A percentile compares a stretch with the other conserved stretches of the same genome.
phyloP scores from a whole-genome alignment of 2,113 vertebrate species.

The Hyperopisus bebe region DNA sequence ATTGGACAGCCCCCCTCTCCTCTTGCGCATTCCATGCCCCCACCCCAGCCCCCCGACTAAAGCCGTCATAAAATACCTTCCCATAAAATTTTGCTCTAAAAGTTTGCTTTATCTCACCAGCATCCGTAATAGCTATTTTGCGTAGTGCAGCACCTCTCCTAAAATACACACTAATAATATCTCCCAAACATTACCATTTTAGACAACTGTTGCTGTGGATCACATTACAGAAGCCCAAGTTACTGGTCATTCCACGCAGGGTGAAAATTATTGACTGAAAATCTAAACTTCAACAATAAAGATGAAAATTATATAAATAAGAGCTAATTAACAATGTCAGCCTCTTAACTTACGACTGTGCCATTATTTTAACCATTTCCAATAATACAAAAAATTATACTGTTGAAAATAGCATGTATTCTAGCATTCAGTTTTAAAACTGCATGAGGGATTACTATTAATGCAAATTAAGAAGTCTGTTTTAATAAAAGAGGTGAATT shows the following conservation, averaged over 20 bases:
- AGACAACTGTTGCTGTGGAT: not conserved
- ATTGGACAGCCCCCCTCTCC: slow-evolving; percentile 52
- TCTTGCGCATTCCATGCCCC: slow-evolving; percentile 37
- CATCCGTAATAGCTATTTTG: not conserved
- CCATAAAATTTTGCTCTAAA: not conserved
- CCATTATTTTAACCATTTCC: not conserved
- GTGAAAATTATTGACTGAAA: not conserved
- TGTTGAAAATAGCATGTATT: not conserved
- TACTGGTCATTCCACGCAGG: not conserved
- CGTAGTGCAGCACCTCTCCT: not conserved
- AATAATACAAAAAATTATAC: not conserved
- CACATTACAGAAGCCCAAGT: not conserved
- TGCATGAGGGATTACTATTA: not conserved
- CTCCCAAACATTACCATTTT: not conserved
- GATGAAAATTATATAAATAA: not conserved
- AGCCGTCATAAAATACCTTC: not conserved
- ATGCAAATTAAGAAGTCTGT: not conserved
- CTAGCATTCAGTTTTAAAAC: not conserved
- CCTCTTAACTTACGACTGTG: not conserved
- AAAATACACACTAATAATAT: not conserved
- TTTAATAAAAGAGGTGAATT: not conserved
- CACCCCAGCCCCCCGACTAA: slow-evolving; percentile 19
- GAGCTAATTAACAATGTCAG: not conserved
- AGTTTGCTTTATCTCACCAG: not conserved
- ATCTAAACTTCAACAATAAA: not conserved